These are phyloP conservation scores for Sminthurinus aureus DNA, from an alignment of 2,888 invertebrate species.

Conservation along the genomic window DNA sequence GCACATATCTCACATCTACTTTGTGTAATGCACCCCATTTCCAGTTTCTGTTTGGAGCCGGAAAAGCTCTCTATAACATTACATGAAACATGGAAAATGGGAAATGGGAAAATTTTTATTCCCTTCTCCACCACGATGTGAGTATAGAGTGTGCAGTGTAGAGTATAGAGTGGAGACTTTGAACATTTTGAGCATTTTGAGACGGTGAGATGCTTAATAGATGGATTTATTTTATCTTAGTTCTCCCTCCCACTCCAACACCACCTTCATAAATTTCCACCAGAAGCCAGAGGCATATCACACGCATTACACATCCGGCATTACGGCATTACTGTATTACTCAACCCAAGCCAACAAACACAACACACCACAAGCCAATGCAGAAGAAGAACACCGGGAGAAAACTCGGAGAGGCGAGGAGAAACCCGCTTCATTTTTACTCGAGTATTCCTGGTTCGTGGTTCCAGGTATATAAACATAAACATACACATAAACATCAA, in stretches of 20 bases:
- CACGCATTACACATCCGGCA: conserved; percentile 35
- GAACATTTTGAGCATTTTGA: not conserved
- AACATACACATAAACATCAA: too few species aligned
- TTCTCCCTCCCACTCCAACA: conserved; percentile 37
- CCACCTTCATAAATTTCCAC: conserved; percentile 45
- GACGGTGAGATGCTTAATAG: conserved; percentile 42
- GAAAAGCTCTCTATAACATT: conserved; percentile 8
- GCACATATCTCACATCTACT: not conserved
- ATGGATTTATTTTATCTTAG: conserved; percentile 52
- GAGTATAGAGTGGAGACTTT: too few species aligned
- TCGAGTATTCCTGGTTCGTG: not conserved
- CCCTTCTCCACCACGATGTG: conserved; percentile 6
- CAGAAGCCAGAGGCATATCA: conserved; percentile 26
- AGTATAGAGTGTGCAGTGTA: too few species aligned
- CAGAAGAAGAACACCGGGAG: too few species aligned
- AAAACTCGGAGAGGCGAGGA: too few species aligned
- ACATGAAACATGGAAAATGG: conserved; percentile 15
- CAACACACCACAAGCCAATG: too few species aligned
- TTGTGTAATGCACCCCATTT: not conserved
- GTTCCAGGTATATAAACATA: too few species aligned
- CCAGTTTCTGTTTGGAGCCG: not conserved
- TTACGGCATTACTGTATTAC: conserved; percentile 20
- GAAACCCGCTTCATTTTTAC: not conserved
- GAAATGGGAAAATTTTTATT: conserved; percentile 29
- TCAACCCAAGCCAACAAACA: not conserved